Percentiles rank a stretch among this genome's conserved stretches.
These are phyloP conservation scores for Oppia nitens DNA, from an alignment of 1,140 invertebrate species.

Conservation along the genomic window DNA sequence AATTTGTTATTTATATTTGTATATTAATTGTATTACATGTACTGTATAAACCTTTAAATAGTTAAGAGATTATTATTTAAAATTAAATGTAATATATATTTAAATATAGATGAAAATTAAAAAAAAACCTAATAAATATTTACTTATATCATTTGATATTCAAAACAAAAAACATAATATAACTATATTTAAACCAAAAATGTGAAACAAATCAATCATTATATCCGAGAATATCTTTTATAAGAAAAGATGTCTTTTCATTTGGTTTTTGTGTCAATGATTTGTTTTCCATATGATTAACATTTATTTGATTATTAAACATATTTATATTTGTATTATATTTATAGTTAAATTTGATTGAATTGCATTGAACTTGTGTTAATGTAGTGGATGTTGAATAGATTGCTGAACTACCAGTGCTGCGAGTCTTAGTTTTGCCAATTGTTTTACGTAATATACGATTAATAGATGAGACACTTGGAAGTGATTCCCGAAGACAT, in stretches of 20 bases:
- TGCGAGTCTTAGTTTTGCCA: neutral
- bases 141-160: too few species aligned
- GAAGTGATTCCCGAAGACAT: slow-evolving; percentile 85
- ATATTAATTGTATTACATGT: too few species aligned
- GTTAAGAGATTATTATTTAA: too few species aligned
- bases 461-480: slow-evolving; percentile 71
- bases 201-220: neutral
- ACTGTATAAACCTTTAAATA: too few species aligned
- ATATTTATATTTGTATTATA: neutral
- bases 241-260: neutral
- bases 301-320: neutral
- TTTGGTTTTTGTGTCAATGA: neutral
- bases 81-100: too few species aligned
- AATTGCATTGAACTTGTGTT: neutral
- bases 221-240: neutral
- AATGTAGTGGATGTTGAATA: neutral
- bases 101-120: too few species aligned
- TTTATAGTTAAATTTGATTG: neutral
- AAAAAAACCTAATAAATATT: too few species aligned
- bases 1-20: too few species aligned
- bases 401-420: neutral
- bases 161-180: neutral
- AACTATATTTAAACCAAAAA: neutral
- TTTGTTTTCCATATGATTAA: neutral
- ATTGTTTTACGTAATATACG: slow-evolving; percentile 68